phyloP scores from a whole-genome alignment of 2,113 vertebrate genomes.

The Pterophyllum scalare region DNA sequence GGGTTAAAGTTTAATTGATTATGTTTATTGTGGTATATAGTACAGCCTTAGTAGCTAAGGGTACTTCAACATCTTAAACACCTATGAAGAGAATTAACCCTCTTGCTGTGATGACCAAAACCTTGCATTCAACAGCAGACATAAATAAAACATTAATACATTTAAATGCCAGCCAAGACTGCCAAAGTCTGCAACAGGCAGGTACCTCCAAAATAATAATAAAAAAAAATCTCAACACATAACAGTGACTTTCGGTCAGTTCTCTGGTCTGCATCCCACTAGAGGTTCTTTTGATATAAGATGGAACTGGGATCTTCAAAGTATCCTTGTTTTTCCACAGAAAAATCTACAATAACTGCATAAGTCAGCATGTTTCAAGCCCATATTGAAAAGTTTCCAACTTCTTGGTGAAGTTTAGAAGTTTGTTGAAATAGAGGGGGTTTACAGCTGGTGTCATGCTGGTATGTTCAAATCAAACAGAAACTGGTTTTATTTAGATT shows the following conservation, averaged over 20 bases:
- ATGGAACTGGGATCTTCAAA: conserved; percentile 26
- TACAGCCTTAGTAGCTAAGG: not conserved
- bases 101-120: not conserved
- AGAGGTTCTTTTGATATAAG: conserved; percentile 18
- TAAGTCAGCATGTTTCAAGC: conserved; percentile 24
- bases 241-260: conserved; percentile 18
- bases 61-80: not conserved
- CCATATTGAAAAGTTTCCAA: conserved; percentile 36
- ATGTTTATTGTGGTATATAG: not conserved
- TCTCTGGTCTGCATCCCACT: conserved; percentile 9
- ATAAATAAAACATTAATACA: not conserved
- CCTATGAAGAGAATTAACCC: not conserved
- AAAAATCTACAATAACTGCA: conserved; percentile 29
- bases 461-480: not conserved
- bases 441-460: not conserved
- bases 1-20: not conserved
- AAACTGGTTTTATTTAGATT: not conserved
- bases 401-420: conserved; percentile 12
- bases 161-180: not conserved
- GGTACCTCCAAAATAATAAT: not conserved
- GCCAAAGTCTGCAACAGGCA: not conserved
- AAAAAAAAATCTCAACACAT: not conserved
- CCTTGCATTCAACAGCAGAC: not conserved
- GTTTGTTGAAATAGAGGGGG: not conserved
- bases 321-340: not conserved